phyloP scores from a whole-genome alignment of 2,888 invertebrate species.

The Noctua fimbriata region DNA sequence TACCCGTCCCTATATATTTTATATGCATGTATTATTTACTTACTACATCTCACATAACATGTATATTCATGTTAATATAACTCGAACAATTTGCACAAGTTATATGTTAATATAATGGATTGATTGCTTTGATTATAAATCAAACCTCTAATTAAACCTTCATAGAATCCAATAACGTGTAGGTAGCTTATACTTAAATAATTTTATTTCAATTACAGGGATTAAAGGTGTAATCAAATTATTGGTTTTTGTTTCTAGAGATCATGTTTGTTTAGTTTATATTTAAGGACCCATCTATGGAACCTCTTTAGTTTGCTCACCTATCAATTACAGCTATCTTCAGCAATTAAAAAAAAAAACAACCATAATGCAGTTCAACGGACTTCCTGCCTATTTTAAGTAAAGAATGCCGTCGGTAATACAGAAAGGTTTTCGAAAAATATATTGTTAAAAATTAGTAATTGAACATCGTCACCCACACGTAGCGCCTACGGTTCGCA shows the following conservation, averaged over 20 bases:
- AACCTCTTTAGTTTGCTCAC: background rate
- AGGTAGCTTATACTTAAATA: slow-evolving; percentile 44
- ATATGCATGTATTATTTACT: slow-evolving; percentile 17
- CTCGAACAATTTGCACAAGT: slow-evolving; percentile 54
- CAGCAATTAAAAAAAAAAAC: slow-evolving; percentile 12
- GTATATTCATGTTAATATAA: slow-evolving; percentile 56
- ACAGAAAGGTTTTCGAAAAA: slow-evolving; percentile 61
- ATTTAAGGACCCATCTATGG: background rate
- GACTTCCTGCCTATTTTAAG: slow-evolving; percentile 53
- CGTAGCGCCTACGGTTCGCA: slow-evolving; percentile 85
- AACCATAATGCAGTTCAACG: slow-evolving; percentile 22
- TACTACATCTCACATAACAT: slow-evolving; percentile 35
- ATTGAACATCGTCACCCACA: slow-evolving; percentile 80
- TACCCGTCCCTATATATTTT: background rate
- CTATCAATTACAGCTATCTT: background rate
- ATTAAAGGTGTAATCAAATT: slow-evolving; percentile 34
- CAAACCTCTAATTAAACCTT: slow-evolving; percentile 64
- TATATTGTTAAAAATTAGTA: slow-evolving; percentile 82
- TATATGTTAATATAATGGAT: slow-evolving; percentile 62
- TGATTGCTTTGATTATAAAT: slow-evolving; percentile 64
- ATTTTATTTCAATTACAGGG: slow-evolving; percentile 56
- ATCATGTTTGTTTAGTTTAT: background rate
- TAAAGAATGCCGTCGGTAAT: slow-evolving; percentile 51
- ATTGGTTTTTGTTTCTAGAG: slow-evolving; percentile 13
- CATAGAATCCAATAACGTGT: slow-evolving; percentile 60